Conservation (phyloP, 2,797 vertebrate genomes). For the Acropternis orthonyx region DNA sequence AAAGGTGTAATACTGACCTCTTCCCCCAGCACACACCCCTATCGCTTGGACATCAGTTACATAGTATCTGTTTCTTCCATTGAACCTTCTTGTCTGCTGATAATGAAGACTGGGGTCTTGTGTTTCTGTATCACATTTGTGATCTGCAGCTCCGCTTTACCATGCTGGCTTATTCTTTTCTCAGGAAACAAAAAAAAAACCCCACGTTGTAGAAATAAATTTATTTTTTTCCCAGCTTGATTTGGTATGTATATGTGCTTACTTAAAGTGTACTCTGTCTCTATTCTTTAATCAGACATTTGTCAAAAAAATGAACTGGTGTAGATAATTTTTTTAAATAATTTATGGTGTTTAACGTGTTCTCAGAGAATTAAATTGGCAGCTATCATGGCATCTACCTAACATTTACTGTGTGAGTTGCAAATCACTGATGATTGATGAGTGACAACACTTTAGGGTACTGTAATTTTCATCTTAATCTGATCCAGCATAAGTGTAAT, state of each 20-base stretch:
- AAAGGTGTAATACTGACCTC: neutral
- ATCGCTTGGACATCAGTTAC: neutral
- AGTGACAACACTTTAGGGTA: neutral
- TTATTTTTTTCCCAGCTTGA: neutral
- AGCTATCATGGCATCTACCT: neutral
- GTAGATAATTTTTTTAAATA: too few relatives aligned
- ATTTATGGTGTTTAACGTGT: neutral
- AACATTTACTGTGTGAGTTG: neutral
- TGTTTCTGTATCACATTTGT: neutral
- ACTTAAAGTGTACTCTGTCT: neutral
- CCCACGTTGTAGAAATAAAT: neutral
- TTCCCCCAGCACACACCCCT: neutral
- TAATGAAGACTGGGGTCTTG: neutral
- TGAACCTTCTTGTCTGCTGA: neutral
- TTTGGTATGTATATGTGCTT: neutral
- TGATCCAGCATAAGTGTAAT: neutral
- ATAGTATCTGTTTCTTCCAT: neutral
- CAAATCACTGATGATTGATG: neutral
- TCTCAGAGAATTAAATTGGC: neutral
- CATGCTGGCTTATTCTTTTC: neutral
- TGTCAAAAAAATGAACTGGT: neutral
- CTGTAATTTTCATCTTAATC: neutral
- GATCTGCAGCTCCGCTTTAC: neutral
- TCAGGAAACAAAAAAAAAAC: neutral
- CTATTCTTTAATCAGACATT: neutral